These are phyloP conservation scores for Tetrao urogallus DNA, from an alignment of 2,113 vertebrate species.

Conservation along the genomic window DNA sequence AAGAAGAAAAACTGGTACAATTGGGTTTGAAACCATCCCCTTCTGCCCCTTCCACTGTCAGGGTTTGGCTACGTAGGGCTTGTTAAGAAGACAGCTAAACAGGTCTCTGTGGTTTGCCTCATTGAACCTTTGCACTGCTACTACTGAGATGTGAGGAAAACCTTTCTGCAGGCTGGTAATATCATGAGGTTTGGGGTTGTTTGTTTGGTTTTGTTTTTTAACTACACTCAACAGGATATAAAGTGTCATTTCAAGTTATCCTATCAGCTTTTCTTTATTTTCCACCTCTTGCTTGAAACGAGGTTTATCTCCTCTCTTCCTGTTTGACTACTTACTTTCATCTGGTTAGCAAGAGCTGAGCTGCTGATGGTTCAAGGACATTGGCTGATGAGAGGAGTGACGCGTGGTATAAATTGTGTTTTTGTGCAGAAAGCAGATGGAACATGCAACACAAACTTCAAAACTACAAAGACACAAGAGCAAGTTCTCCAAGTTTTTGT, in stretches of 20 bases:
- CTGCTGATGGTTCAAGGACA: neutral
- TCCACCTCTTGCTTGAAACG: neutral
- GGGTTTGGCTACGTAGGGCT: neutral
- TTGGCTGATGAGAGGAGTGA: neutral
- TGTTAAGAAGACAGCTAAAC: neutral
- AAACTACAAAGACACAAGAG: slow-evolving; percentile 89
- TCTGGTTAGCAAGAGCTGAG: slow-evolving; percentile 16
- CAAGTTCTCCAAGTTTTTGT: slow-evolving; percentile 89
- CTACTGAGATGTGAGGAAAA: neutral
- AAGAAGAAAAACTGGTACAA: neutral
- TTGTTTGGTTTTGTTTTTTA: neutral
- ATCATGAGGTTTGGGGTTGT: neutral
- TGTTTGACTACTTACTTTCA: slow-evolving; percentile 13
- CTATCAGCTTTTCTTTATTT: neutral
- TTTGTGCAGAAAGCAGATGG: slow-evolving; percentile 89
- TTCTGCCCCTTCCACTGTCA: neutral
- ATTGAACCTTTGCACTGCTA: neutral
- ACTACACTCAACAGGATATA: slow-evolving; percentile 8
- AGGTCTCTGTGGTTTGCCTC: slow-evolving; percentile 6
- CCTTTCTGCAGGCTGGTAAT: neutral
- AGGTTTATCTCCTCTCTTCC: slow-evolving; percentile 20
- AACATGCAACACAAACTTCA: slow-evolving; percentile 95
- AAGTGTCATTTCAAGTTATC: slow-evolving; percentile 3
- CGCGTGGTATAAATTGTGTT: neutral
- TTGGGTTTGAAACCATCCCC: neutral